Conservation (phyloP, 2,888 invertebrate genomes). For the Spilosoma lubricipeda region DNA sequence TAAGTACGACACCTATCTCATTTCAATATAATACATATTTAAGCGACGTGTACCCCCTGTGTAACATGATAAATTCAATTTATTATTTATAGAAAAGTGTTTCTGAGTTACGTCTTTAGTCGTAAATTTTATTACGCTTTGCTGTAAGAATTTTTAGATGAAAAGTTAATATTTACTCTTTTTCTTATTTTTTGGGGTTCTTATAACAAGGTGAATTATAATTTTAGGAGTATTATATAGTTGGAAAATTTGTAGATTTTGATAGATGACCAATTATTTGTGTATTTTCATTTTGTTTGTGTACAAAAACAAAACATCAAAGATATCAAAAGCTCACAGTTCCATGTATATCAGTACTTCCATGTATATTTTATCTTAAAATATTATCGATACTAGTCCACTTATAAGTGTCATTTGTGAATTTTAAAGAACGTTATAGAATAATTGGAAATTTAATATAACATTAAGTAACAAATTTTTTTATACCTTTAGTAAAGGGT, state of each 20-base stretch:
- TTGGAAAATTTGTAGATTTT: background rate
- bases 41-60: conserved; percentile 34
- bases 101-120: conserved; percentile 39
- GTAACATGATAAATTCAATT: conserved; percentile 45
- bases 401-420: background rate
- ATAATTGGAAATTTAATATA: too few species aligned
- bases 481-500: too few species aligned
- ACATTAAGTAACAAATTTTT: too few species aligned
- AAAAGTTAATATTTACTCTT: conserved; percentile 19
- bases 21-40: conserved; percentile 39
- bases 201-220: background rate
- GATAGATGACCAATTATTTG: background rate
- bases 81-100: conserved; percentile 41
- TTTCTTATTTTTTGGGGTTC: background rate
- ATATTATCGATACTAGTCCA: background rate
- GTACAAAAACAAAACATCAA: background rate
- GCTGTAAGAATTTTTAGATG: conserved; percentile 23
- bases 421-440: background rate
- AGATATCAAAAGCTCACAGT: background rate
- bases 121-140: conserved; percentile 34
- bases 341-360: background rate
- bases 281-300: background rate
- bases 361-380: too few species aligned
- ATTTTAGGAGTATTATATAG: background rate
- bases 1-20: conserved; percentile 20